Evolutionary conservation across 2,797 vertebrate genomes (phyloP).

Genomic region (Labeo calbasu): DNA sequence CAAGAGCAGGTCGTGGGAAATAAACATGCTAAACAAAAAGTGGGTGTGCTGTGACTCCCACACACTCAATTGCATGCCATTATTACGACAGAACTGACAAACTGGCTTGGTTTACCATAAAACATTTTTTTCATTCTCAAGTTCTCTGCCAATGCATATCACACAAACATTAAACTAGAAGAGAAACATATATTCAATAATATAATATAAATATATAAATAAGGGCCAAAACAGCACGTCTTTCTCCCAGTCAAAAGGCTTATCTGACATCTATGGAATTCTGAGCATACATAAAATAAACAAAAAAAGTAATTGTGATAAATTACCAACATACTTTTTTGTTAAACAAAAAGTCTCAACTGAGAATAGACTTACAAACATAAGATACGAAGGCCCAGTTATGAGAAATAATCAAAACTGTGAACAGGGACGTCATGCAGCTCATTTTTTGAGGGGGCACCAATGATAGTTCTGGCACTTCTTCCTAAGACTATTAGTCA

Average conservation of each 20-base stretch:
- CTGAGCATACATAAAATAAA: background rate
- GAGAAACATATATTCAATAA: background rate
- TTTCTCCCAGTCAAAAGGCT: background rate
- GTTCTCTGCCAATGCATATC: background rate
- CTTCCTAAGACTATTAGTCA: background rate
- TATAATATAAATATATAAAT: background rate
- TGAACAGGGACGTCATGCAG: background rate
- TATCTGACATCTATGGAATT: background rate
- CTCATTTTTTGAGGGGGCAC: background rate
- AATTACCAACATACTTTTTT: background rate
- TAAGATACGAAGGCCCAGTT: background rate
- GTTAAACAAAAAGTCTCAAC: background rate
- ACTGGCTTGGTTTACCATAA: slow-evolving; percentile 30
- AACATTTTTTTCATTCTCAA: background rate
- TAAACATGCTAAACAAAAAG: slow-evolving; percentile 41
- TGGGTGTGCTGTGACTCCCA: slow-evolving; percentile 28
- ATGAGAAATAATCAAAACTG: background rate
- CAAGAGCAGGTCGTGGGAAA: slow-evolving; percentile 45
- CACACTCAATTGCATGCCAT: slow-evolving; percentile 15
- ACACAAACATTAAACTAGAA: slow-evolving; percentile 7
- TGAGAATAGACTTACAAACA: background rate
- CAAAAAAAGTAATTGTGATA: background rate
- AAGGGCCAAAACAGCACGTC: background rate
- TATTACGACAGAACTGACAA: slow-evolving; percentile 34
- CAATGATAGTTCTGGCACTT: background rate